Percentiles rank a stretch among this genome's conserved stretches.
Conservation (phyloP, 35 echinoderm and acorn worm species). For the Anneissia japonica region DNA sequence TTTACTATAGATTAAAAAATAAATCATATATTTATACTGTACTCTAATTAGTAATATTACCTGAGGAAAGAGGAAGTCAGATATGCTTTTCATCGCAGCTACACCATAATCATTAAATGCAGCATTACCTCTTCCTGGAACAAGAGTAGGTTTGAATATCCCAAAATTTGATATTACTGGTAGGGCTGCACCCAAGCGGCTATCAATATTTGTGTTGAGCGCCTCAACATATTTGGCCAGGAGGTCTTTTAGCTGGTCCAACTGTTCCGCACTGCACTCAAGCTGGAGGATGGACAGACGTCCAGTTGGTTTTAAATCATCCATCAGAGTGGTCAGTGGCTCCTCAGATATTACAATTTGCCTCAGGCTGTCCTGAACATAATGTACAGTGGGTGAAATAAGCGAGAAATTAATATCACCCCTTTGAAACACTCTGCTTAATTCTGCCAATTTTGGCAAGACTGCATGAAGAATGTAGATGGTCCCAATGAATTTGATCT, state of each 20-base stretch:
- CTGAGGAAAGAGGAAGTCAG: not conserved
- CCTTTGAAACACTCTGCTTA: not conserved
- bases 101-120: not conserved
- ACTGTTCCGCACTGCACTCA: not conserved
- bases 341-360: not conserved
- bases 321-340: not conserved
- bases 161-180: not conserved
- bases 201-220: not conserved
- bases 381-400: not conserved
- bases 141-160: not conserved
- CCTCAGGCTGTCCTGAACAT: not conserved
- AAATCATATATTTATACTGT: not conserved
- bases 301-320: not conserved
- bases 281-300: not conserved
- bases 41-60: too few species aligned
- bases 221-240: not conserved
- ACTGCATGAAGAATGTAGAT: constrained; percentile 1
- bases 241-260: not conserved
- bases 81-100: not conserved
- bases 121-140: not conserved
- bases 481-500: not conserved
- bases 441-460: not conserved
- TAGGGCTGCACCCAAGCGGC: not conserved
- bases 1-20: too few species aligned
- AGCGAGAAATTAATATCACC: too few species aligned